Evolutionary conservation across 1,140 invertebrate species (phyloP).

Genomic region (Solen grandis): DNA sequence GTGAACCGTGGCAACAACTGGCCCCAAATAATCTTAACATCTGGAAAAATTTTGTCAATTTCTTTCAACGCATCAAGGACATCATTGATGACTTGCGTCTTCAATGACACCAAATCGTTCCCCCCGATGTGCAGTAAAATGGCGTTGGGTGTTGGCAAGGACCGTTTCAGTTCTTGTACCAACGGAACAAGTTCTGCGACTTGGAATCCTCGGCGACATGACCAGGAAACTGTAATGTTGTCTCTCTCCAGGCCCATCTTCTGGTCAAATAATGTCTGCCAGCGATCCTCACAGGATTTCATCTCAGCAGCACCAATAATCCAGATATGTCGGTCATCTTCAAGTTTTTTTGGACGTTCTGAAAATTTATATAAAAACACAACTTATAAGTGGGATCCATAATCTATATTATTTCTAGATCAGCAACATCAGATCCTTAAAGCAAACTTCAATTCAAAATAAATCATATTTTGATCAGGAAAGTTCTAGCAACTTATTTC

Average conservation of each 20-base stretch:
- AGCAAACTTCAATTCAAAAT: too few species aligned
- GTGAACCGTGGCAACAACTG: constrained; percentile 7
- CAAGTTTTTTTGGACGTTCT: background rate
- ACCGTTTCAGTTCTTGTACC: background rate
- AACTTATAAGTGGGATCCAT: too few species aligned
- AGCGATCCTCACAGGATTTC: too few species aligned
- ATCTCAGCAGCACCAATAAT: constrained; percentile 34
- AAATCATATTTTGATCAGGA: too few species aligned
- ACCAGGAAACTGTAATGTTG: constrained; percentile 23
- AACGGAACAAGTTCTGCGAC: background rate
- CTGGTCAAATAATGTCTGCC: too few species aligned
- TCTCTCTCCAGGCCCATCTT: background rate
- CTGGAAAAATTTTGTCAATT: background rate
- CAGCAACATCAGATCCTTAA: too few species aligned
- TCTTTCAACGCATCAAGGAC: constrained; percentile 4
- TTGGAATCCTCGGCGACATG: background rate
- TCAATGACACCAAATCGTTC: constrained; percentile 14
- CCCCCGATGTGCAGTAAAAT: constrained; percentile 41
- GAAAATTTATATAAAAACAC: too few species aligned
- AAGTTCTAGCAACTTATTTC: too few species aligned
- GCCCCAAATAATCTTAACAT: constrained; percentile 24
- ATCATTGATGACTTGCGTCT: background rate
- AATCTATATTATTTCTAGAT: too few species aligned
- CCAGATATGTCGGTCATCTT: constrained; percentile 1
- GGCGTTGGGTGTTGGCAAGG: constrained; percentile 5